Percentiles rank a stretch among this genome's conserved stretches.
Conservation (phyloP, 2,888 invertebrate species). For the Koerneria pararmatus region DNA sequence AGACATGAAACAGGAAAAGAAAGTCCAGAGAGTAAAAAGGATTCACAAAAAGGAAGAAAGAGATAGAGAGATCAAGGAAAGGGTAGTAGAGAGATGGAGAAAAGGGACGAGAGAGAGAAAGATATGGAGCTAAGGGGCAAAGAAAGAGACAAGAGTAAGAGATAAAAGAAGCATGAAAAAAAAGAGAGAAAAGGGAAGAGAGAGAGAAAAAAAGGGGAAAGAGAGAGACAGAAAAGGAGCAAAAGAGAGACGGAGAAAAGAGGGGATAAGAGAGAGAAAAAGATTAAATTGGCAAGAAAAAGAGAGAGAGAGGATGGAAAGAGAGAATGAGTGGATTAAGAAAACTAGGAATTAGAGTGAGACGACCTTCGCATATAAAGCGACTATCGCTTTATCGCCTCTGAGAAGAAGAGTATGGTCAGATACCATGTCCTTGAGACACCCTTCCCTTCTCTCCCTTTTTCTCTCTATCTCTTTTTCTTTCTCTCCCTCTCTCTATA, state of each 20-base stretch:
- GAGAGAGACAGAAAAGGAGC: not conserved
- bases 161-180: not conserved
- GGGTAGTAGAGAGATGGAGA: not conserved
- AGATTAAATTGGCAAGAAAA: not conserved
- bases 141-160: not conserved
- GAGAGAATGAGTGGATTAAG: not conserved
- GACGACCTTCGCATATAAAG: too few species aligned
- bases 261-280: not conserved
- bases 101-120: not conserved
- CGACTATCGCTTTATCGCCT: too few species aligned
- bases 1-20: not conserved
- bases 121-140: not conserved
- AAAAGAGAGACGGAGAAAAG: not conserved
- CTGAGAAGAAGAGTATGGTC: too few species aligned
- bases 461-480: too few species aligned
- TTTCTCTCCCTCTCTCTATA: constrained; percentile 7
- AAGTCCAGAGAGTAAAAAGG: not conserved
- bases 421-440: too few species aligned
- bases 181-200: not conserved
- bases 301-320: not conserved
- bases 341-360: not conserved
- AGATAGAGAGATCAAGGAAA: not conserved
- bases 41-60: not conserved
- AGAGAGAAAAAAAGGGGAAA: not conserved
- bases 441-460: too few species aligned